phyloP scores from a whole-genome alignment of 2,888 invertebrate species.

The Sesamia inferens region DNA sequence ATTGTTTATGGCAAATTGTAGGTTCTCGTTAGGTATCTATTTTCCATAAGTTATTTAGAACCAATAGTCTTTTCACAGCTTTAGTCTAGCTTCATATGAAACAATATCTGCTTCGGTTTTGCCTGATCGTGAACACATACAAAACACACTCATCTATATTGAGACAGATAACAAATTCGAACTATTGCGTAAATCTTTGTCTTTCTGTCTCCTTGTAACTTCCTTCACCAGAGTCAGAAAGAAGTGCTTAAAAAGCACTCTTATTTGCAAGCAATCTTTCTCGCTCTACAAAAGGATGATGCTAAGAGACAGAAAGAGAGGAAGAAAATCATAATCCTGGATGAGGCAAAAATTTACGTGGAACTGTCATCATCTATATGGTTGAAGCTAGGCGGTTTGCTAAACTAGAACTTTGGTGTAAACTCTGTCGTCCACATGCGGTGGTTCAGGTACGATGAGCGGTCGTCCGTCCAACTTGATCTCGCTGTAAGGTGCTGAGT shows the following conservation, averaged over 20 bases:
- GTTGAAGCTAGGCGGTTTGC: constrained; percentile 30
- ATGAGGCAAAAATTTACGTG: not conserved
- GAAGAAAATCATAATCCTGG: not conserved
- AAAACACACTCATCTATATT: not conserved
- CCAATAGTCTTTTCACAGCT: not conserved
- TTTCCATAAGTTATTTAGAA: not conserved
- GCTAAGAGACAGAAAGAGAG: not conserved
- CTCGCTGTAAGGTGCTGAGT: constrained; percentile 91
- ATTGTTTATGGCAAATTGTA: not conserved
- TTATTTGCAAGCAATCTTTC: not conserved
- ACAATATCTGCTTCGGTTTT: not conserved
- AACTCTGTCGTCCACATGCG: constrained; percentile 91
- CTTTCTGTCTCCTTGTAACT: not conserved
- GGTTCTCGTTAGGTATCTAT: too few relatives aligned
- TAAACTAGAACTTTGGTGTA: constrained; percentile 85
- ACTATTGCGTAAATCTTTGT: not conserved
- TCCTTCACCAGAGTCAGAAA: not conserved
- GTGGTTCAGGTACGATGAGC: constrained; percentile 91
- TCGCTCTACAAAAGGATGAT: not conserved
- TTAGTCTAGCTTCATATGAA: too few relatives aligned
- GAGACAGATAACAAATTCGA: not conserved
- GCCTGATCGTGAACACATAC: not conserved
- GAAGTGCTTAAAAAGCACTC: not conserved
- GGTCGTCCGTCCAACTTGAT: constrained; percentile 91
- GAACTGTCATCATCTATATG: too few relatives aligned